Conservation (phyloP, 2,888 invertebrate species). For the Acheta domesticus region DNA sequence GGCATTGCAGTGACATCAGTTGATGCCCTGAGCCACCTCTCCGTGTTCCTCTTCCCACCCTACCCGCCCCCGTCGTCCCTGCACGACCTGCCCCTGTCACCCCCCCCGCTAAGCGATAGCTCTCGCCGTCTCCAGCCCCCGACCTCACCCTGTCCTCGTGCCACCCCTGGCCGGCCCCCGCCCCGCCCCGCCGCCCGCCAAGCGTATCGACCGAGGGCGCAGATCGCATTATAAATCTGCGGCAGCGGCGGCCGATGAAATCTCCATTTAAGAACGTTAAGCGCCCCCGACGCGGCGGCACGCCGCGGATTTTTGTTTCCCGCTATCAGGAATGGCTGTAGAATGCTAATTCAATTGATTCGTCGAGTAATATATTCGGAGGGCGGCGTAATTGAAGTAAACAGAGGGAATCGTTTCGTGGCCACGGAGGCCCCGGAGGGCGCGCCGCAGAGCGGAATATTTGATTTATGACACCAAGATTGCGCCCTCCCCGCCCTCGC, state of each 20-base stretch:
- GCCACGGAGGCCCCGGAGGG: not conserved
- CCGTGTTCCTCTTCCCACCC: too few species aligned
- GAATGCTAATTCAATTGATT: constrained; percentile 18
- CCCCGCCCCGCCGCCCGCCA: too few species aligned
- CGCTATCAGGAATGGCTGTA: constrained; percentile 7
- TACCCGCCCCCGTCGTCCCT: too few species aligned
- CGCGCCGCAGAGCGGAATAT: not conserved
- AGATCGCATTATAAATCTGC: not conserved
- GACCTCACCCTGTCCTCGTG: too few species aligned
- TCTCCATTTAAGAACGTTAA: not conserved
- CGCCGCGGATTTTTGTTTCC: not conserved
- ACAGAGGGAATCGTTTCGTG: constrained; percentile 4
- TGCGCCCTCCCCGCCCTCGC: not conserved
- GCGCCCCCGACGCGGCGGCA: not conserved
- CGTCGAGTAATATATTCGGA: not conserved
- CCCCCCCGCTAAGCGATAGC: too few species aligned
- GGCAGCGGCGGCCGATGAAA: not conserved
- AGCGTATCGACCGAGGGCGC: not conserved
- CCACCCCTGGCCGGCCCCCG: too few species aligned
- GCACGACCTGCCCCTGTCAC: too few species aligned
- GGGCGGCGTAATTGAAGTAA: constrained; percentile 5
- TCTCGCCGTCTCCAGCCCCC: too few species aligned
- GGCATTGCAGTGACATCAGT: too few species aligned
- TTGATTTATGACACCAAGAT: constrained; percentile 1
- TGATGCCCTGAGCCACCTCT: too few species aligned